A percentile compares a stretch with the other conserved stretches of the same genome.
Conservation (phyloP, 2,113 vertebrate genomes). For the Amazona vittata region DNA sequence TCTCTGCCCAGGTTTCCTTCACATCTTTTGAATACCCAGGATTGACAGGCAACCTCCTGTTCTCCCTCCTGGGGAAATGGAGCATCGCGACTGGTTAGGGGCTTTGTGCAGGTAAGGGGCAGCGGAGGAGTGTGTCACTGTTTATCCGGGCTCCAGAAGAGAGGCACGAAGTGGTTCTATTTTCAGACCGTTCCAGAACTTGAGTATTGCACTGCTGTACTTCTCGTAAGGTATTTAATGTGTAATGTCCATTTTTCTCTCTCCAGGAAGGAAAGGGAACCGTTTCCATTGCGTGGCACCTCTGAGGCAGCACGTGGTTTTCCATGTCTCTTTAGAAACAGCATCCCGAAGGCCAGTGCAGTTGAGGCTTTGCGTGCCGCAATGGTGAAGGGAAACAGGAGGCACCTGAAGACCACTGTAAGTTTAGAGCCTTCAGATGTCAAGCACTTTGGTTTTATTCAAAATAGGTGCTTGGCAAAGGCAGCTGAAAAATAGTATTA, state of each 20-base stretch:
- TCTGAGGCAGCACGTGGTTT: not conserved
- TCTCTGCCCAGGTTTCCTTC: not conserved
- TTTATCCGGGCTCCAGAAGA: not conserved
- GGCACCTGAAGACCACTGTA: accelerated
- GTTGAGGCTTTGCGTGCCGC: not conserved
- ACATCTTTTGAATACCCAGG: accelerated
- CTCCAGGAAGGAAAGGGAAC: not conserved
- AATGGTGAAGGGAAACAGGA: not conserved
- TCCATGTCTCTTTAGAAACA: not conserved
- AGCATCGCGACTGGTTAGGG: not conserved
- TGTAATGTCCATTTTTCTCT: not conserved
- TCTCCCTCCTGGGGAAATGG: not conserved
- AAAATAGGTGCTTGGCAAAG: not conserved
- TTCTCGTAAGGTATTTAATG: not conserved
- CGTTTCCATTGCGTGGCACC: not conserved
- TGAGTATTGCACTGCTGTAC: not conserved
- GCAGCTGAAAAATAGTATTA: not conserved
- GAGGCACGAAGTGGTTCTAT: not conserved
- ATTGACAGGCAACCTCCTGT: not conserved
- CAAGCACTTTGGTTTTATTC: not conserved
- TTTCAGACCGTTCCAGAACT: not conserved
- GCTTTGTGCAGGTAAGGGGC: not conserved
- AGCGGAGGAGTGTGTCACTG: not conserved
- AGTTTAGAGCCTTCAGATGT: not conserved
- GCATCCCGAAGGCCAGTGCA: not conserved